Evolutionary conservation across 2,797 vertebrate genomes (phyloP), one percentile per base, ranked within the genome.

Genomic region (Hydrolagus colliei): DNA sequence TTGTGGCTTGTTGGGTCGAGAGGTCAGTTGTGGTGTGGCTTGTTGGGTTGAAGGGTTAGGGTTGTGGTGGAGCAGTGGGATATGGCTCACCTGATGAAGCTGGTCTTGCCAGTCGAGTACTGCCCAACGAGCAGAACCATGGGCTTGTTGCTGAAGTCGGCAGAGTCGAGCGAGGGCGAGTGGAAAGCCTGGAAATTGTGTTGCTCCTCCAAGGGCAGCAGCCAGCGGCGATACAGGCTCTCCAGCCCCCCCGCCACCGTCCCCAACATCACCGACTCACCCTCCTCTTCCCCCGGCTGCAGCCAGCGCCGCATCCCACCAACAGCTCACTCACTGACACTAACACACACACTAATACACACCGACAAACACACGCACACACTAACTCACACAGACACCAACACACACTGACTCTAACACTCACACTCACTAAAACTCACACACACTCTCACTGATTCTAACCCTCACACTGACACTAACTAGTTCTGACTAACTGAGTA

Each of bases 51-150:
- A 6, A 27, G 41, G 41, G 41, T 52, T 52, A 52, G 41, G 41
- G 41, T 52, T 52, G 41, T 52, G 41, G 41, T 52, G 41, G 41
- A 52, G 41, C 27, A 6, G 41, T 52, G 41, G 41, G 41, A 52
- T 52, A 52, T 52, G 12, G 73, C 27, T 68, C 84, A 86, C 68
- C 86, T 76, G 86, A 86, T 86, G 86, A 86, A 86, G 6, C 62
- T 86, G 27, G 86, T 86, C 62, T 86, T 86, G 63, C 86, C 86
- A 9, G 86, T 86, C 6, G 86, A 86, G 68, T 86, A 86, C 77
- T 86, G 86, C 32, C 86, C 86, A n/a, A 86, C 75, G 10, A 86
- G 76, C 27, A 86, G 52, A 16, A 86, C 86, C 86, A 86, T 86
- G 18, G 86, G 86, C 32, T 86, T 86, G 52, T 86, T 86, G 16